Percentiles rank a stretch among this genome's conserved stretches.
Conservation (phyloP, 2,888 invertebrate genomes). For the Chydorus sphaericus region DNA sequence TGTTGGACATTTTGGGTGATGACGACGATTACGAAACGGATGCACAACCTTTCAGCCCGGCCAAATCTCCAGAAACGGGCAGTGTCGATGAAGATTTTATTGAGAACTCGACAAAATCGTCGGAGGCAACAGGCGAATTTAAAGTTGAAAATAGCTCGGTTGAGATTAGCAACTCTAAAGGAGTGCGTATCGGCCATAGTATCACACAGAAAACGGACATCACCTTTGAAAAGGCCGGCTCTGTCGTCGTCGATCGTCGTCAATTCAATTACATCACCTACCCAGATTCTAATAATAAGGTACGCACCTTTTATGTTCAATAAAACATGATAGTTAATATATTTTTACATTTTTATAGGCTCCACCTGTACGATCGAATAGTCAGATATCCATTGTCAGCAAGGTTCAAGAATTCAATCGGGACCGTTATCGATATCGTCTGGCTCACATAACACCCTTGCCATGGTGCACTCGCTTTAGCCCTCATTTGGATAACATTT, state of each 20-base stretch:
- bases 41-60: not conserved
- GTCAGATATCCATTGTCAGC: not conserved
- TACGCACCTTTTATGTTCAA: not conserved
- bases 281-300: not conserved
- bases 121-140: not conserved
- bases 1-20: not conserved
- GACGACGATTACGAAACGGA: not conserved
- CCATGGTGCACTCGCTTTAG: conserved; percentile 15
- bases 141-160: not conserved
- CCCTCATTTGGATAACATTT: conserved; percentile 11
- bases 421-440: conserved; percentile 1
- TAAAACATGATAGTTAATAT: not conserved
- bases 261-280: not conserved
- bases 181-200: not conserved
- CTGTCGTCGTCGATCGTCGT: conserved; percentile 3
- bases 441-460: conserved; percentile 9
- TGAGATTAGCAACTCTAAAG: not conserved
- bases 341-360: not conserved
- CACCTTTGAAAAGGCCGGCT: not conserved
- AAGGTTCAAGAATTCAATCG: conserved; percentile 8
- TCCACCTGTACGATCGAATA: not conserved
- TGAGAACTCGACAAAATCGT: not conserved
- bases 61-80: not conserved
- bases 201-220: not conserved
- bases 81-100: not conserved